phyloP scores from a whole-genome alignment of 2,888 invertebrate genomes.

The Noctua janthe region DNA sequence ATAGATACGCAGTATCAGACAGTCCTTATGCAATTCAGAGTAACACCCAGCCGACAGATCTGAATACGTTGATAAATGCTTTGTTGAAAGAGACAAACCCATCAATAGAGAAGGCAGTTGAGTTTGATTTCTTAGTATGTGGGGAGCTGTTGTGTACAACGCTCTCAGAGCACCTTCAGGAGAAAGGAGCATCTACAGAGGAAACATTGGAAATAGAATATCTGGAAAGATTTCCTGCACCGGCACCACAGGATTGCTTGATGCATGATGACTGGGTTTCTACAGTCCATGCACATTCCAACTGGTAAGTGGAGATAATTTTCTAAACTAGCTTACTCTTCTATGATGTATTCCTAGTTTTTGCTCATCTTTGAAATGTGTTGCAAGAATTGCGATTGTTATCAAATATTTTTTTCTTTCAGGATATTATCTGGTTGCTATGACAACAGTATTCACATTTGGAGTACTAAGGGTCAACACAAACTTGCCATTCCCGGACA shows the following conservation, averaged over 20 bases:
- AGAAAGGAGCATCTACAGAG: conserved; percentile 95
- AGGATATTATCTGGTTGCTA: conserved; percentile 98
- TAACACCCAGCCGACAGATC: conserved; percentile 92
- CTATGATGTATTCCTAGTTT: no score
- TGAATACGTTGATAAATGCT: conserved; percentile 95
- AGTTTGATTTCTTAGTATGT: conserved; percentile 97
- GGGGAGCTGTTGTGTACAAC: conserved; percentile 95
- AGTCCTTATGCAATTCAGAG: conserved; percentile 95
- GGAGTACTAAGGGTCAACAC: conserved; percentile 96
- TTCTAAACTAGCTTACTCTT: background rate
- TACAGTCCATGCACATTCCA: conserved; percentile 93
- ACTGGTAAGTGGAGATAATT: conserved; percentile 89
- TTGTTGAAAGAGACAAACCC: conserved; percentile 91
- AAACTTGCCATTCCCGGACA: conserved; percentile 96
- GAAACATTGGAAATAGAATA: conserved; percentile 97
- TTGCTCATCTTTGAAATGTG: background rate
- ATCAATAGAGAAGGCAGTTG: conserved; percentile 85
- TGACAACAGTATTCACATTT: conserved; percentile 97
- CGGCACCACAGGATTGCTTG: conserved; percentile 97
- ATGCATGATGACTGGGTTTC: conserved; percentile 99
- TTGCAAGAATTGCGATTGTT: background rate
- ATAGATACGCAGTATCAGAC: conserved; percentile 96
- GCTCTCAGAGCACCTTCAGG: conserved; percentile 94
- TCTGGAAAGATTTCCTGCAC: conserved; percentile 96
- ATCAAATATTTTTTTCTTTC: conserved; percentile 67